These are phyloP conservation scores for Propithecus perrieri DNA, from an alignment of 2,797 vertebrate species.

Conservation along the genomic window DNA sequence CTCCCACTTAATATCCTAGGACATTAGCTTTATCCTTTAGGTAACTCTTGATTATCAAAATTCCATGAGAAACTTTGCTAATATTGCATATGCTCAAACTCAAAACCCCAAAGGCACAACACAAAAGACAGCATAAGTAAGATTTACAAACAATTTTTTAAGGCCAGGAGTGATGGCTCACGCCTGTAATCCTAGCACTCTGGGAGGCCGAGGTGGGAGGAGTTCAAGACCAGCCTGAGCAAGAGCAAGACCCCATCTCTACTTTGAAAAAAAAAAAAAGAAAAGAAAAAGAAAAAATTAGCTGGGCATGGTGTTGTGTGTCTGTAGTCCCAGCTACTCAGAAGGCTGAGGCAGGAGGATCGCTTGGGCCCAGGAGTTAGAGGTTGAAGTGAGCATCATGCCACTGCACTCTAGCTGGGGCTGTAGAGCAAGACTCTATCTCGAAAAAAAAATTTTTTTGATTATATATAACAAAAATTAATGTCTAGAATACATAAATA, in stretches of 20 bases:
- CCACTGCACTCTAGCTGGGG: neutral
- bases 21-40: neutral
- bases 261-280: neutral
- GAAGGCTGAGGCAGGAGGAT: neutral
- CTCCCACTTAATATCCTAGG: neutral
- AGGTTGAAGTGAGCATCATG: neutral
- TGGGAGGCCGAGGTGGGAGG: neutral
- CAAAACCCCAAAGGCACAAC: neutral
- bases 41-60: neutral
- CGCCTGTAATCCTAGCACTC: neutral
- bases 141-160: constrained; percentile 35
- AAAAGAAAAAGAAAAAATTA: neutral
- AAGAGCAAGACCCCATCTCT: neutral
- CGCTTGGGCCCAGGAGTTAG: neutral
- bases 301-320: neutral
- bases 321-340: neutral
- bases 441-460: neutral
- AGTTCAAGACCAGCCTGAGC: neutral
- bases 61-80: constrained; percentile 7
- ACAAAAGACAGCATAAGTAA: neutral
- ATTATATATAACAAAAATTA: constrained; percentile 1
- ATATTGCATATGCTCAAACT: neutral
- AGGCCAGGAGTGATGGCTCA: neutral
- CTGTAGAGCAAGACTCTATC: neutral
- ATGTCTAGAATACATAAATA: neutral